Evolutionary conservation across 2,113 vertebrate species (phyloP).

Genomic region (Sebastes fasciatus): DNA sequence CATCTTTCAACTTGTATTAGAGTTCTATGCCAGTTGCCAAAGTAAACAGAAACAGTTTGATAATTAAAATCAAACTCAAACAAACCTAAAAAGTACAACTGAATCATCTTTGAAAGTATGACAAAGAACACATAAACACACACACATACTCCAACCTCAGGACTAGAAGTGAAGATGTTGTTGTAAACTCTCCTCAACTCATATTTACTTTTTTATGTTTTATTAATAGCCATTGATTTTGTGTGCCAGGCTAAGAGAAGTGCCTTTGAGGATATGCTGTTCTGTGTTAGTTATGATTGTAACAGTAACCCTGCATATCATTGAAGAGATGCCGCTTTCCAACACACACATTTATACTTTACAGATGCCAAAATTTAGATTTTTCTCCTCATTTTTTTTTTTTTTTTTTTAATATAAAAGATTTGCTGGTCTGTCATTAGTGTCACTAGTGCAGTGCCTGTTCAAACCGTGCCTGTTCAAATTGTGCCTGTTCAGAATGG

Average conservation of each 20-base stretch:
- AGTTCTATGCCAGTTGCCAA: constrained; percentile 58
- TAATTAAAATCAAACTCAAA: constrained; percentile 5
- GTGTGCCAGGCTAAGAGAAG: constrained; percentile 53
- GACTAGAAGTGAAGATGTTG: constrained; percentile 53
- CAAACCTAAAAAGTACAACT: not conserved
- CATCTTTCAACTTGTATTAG: not conserved
- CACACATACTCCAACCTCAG: constrained; percentile 29
- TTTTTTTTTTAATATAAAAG: not conserved
- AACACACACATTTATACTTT: constrained; percentile 14
- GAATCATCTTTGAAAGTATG: not conserved
- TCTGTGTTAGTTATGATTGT: constrained; percentile 24
- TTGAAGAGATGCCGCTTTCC: constrained; percentile 9
- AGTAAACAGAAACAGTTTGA: constrained; percentile 34
- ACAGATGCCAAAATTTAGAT: constrained; percentile 20
- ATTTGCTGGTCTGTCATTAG: too few species aligned
- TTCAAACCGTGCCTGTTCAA: not conserved
- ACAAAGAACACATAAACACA: not conserved
- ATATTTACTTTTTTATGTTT: constrained; percentile 60
- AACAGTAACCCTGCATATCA: constrained; percentile 33
- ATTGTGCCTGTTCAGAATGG: not conserved
- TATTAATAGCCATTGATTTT: constrained; percentile 56
- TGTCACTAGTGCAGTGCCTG: not conserved
- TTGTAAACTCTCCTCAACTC: constrained; percentile 61
- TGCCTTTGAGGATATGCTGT: constrained; percentile 56
- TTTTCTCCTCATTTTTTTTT: not conserved